phyloP scores from a whole-genome alignment of 2,888 invertebrate species.

The Lasioglossum figueresi region DNA sequence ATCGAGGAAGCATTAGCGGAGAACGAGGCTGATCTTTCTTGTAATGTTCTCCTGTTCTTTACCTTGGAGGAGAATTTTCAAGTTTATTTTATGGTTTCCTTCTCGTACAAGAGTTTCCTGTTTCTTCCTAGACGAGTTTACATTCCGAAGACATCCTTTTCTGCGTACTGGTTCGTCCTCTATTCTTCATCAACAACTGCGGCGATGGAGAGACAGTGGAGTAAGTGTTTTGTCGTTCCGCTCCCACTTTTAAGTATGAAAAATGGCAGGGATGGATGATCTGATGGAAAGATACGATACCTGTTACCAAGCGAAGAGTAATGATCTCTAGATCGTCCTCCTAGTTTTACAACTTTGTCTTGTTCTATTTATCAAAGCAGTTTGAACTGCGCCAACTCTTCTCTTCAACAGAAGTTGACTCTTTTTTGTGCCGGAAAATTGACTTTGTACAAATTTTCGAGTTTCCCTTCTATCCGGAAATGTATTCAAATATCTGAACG shows the following conservation, averaged over 20 bases:
- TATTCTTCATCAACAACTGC: background rate
- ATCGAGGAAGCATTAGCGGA: background rate
- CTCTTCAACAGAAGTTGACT: background rate
- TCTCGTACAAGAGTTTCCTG: background rate
- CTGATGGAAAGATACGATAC: background rate
- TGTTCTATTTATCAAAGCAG: background rate
- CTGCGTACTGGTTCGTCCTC: too few relatives aligned
- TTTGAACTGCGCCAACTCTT: background rate
- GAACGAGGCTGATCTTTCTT: background rate
- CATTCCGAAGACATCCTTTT: background rate
- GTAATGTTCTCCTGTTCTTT: background rate
- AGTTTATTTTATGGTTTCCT: conserved; percentile 8
- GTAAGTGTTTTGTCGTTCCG: background rate
- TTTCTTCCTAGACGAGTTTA: background rate
- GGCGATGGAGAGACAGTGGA: background rate
- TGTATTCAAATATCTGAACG: conserved; percentile 7
- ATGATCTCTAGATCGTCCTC: background rate
- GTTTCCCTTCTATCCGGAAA: background rate
- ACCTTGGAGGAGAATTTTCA: background rate
- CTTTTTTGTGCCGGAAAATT: background rate
- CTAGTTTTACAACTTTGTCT: background rate
- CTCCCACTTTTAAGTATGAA: background rate
- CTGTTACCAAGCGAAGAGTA: background rate
- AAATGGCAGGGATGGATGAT: background rate
- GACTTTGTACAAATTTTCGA: background rate